Percentiles rank a stretch among this genome's conserved stretches.
These are phyloP conservation scores for Solenopsis fugax DNA, from an alignment of 1,140 invertebrate genomes.

Conservation along the genomic window DNA sequence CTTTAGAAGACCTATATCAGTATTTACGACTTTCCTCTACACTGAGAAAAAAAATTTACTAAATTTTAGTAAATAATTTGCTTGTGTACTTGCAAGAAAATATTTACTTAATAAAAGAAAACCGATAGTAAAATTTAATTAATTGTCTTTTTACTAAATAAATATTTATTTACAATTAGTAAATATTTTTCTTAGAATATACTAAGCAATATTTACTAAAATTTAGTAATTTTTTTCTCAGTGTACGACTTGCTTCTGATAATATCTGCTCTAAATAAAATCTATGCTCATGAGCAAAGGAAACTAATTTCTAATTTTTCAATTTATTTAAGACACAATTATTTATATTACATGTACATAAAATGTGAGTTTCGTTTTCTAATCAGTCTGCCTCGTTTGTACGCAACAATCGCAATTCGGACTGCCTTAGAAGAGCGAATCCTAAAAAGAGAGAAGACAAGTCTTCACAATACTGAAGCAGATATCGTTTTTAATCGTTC, in stretches of 20 bases:
- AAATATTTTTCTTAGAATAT: no score
- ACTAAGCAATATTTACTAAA: no score
- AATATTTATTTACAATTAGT: no score
- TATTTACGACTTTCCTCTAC: neutral
- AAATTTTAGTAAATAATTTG: no score
- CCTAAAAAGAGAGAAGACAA: neutral
- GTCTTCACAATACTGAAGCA: neutral
- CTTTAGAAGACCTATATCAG: no score
- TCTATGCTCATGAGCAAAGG: neutral
- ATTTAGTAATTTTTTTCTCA: no score
- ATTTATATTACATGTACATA: neutral
- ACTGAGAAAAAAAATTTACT: no score
- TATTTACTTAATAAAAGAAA: no score
- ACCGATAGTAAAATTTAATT: no score
- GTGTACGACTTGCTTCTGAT: neutral
- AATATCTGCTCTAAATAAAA: slow-evolving; percentile 4
- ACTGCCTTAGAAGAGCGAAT: neutral
- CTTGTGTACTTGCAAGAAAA: no score
- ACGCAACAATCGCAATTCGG: neutral
- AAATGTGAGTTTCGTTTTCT: neutral
- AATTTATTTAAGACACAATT: neutral
- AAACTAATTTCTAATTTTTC: neutral
- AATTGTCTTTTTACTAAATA: no score
- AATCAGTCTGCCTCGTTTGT: neutral
- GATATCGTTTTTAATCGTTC: slow-evolving; percentile 11